Percentiles rank a stretch among this genome's conserved stretches.
phyloP scores from a whole-genome alignment of 2,113 vertebrate genomes.

The Lagopus muta region DNA sequence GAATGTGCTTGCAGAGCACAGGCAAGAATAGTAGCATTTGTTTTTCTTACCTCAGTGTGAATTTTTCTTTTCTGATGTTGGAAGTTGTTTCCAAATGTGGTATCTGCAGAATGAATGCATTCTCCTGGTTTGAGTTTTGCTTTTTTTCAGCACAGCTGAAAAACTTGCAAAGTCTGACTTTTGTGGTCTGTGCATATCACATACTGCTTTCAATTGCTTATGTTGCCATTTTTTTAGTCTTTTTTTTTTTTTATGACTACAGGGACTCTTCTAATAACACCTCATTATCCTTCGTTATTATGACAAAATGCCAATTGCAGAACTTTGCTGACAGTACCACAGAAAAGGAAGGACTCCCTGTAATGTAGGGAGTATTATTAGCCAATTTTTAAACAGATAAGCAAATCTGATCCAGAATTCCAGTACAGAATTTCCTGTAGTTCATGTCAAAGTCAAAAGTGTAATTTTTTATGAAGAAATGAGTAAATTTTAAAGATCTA shows the following conservation, averaged over 20 bases:
- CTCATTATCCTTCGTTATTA: slow-evolving; percentile 34
- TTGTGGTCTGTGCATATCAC: slow-evolving; percentile 22
- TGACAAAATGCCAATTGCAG: background rate
- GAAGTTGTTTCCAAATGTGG: background rate
- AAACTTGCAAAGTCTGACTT: slow-evolving; percentile 27
- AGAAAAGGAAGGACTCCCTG: background rate
- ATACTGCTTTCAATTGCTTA: slow-evolving; percentile 60
- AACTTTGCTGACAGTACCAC: background rate
- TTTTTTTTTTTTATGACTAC: slow-evolving; percentile 29
- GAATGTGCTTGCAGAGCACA: background rate
- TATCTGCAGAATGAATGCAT: background rate
- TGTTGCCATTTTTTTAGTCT: slow-evolving; percentile 28
- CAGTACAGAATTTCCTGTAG: background rate
- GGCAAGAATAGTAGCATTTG: background rate
- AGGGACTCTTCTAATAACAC: slow-evolving; percentile 49
- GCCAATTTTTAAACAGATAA: background rate
- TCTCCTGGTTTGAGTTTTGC: background rate
- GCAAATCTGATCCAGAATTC: background rate
- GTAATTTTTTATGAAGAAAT: background rate
- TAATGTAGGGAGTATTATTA: fast-evolving
- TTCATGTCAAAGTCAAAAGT: background rate
- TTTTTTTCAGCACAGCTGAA: slow-evolving; percentile 4
- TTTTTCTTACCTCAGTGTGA: background rate
- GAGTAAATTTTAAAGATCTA: background rate
- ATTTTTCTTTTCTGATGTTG: background rate